Evolutionary conservation across 2,888 invertebrate genomes (phyloP), one percentile per base, ranked within the genome.

Genomic region (Pantelozetes paolii): DNA sequence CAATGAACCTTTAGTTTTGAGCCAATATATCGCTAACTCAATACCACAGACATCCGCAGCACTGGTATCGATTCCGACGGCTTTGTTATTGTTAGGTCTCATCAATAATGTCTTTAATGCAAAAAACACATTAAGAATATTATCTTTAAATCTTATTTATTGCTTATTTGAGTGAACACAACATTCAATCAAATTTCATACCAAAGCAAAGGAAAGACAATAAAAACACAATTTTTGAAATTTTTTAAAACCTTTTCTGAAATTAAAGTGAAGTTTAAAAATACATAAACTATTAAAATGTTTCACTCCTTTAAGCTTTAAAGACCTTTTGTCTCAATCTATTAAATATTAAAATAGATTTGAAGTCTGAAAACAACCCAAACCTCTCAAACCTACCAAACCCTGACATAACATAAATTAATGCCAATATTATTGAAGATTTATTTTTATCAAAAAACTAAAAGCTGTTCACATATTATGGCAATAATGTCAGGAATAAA

Each of bases 41-140:
- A 69, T 69, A 69, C 69, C 69, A 28, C 69, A 69, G 69, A 69
- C 69, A 69, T 69, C 69, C 69, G 69, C 28, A 69, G 28, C 69
- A 23, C 3, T 28, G 42, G 28, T 69, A 69, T 69, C 45, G 69
- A 69, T 69, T 69, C 18, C 26, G 2, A 45, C 8, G 28, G 26
- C 28, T 9, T 45, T 69, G 40, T 69, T 40, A 42, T 40, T 69
- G 2, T 69, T 45, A 69, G 69, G 2, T 69, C 40, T 45, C 69
- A 69, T 69, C 69, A 69, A 69, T 69, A 69, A 42, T 45, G 40
- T 26, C 57, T 30, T 18, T 26, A 45, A 69, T 69, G 69, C 69
- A 69, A 69, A 67, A 69, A 69, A 69, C 69, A 28, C 30, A 30
- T 57, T 32, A 32, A 32, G 30, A 30, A 8, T 36, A 62, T 32